phyloP scores from a whole-genome alignment of 2,888 invertebrate genomes.

The Archips crataeganus region DNA sequence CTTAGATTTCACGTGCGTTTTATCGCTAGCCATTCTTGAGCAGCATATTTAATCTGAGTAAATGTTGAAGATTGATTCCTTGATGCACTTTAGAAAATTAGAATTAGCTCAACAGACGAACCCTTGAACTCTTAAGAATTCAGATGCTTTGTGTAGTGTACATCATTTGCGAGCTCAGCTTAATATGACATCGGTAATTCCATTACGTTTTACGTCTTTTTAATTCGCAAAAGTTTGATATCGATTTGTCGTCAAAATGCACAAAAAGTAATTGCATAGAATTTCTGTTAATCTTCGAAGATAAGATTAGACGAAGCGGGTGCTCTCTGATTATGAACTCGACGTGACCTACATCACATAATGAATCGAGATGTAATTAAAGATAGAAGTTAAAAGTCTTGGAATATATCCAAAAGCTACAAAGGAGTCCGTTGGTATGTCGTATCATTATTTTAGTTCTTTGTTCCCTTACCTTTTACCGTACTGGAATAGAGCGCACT shows the following conservation, averaged over 20 bases:
- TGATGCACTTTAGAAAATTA: too few relatives aligned
- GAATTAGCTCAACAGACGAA: too few relatives aligned
- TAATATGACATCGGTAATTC: too few relatives aligned
- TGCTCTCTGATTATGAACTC: neutral
- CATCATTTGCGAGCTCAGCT: too few relatives aligned
- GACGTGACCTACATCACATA: neutral
- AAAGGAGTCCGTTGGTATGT: neutral
- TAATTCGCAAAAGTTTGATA: neutral
- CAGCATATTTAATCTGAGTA: too few relatives aligned
- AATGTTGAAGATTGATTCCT: too few relatives aligned
- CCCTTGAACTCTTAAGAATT: too few relatives aligned
- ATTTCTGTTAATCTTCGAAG: neutral
- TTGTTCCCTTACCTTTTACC: neutral
- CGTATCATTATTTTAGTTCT: neutral
- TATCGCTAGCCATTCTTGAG: too few relatives aligned
- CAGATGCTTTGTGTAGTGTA: too few relatives aligned
- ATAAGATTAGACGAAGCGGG: neutral
- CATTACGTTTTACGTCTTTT: too few relatives aligned
- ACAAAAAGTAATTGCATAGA: too few relatives aligned
- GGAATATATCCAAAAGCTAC: conserved; percentile 4
- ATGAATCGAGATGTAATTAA: neutral
- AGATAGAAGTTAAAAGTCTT: conserved; percentile 1
- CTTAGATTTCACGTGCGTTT: too few relatives aligned
- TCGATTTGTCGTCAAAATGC: neutral
- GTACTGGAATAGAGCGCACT: conserved; percentile 6